Evolutionary conservation across 2,797 vertebrate species (phyloP), one percentile per base, ranked within the genome.

Genomic region (Bradypodion pumilum): DNA sequence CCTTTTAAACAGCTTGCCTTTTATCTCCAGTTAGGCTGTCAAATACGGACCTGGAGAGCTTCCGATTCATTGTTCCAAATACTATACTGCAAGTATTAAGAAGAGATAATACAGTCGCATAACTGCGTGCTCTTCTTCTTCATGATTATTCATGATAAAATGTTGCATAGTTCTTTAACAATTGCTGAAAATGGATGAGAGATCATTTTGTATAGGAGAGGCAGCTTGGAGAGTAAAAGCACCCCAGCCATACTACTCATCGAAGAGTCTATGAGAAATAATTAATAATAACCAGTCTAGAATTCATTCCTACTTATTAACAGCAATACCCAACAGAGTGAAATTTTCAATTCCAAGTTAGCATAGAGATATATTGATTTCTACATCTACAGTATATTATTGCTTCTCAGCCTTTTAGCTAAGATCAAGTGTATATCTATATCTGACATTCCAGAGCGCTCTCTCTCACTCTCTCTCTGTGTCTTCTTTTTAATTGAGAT

Each of bases 231-330:
- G 52, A 74, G 70, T 7, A 65, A 42, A 59, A 35, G 5, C 69
- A 81, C 46, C 83, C 83, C 83, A 80, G 60, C 49, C 3, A 25
- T 42, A 56, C 29, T 75, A 60, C 74, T 89, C 78, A 85, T 65
- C 86, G 52, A 86, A 88, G 90, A 35, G 8, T 46, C 44, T 52
- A 81, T 83, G 4, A 84, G 10, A 66, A 90, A 85, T n/a, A 83
- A 85, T 70, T 46, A 70, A 86, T 74, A 37, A 13, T 19, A 60
- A 79, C 69, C 3, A 89, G 80, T 87, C 74, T 52, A 60, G 65
- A 82, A 69, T 65, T 77, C 10, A 81, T 84, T 85, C 88, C 27
- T 27, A 73, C 87, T 86, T 63, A 89, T 62, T 35, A 69, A 81
- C 12, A n/a, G 19, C 16, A 46, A 76, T 76, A 65, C 10, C 35